phyloP scores from a whole-genome alignment of 1,140 invertebrate species.

The Aphelenchoides besseyi region DNA sequence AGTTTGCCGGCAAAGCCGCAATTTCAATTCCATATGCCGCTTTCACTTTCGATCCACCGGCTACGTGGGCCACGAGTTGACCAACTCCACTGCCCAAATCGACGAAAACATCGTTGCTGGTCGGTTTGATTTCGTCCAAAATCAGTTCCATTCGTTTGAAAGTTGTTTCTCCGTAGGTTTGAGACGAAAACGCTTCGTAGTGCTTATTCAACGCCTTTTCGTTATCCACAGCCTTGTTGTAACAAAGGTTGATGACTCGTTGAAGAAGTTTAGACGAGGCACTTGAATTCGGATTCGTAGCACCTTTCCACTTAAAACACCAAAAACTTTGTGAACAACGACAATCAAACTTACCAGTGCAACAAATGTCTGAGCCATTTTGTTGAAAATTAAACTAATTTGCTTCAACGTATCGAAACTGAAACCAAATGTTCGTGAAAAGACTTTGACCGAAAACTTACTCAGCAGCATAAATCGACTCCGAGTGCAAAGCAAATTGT shows the following conservation, averaged over 20 bases:
- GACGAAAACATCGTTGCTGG: slow-evolving; percentile 53
- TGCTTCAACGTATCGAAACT: slow-evolving; percentile 4
- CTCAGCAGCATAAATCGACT: neutral
- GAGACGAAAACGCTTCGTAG: slow-evolving; percentile 60
- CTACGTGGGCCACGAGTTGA: slow-evolving; percentile 55
- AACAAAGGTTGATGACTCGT: slow-evolving; percentile 37
- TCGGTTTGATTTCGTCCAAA: slow-evolving; percentile 49
- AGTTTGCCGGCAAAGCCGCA: slow-evolving; percentile 47
- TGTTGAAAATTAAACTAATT: neutral
- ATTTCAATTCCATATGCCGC: slow-evolving; percentile 57
- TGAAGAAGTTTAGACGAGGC: slow-evolving; percentile 37
- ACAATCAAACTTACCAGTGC: too few relatives aligned
- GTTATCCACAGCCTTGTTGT: slow-evolving; percentile 52
- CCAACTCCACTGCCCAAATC: slow-evolving; percentile 58
- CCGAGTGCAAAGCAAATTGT: neutral
- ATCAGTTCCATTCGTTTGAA: slow-evolving; percentile 54
- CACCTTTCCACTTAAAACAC: too few relatives aligned
- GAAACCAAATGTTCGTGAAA: neutral
- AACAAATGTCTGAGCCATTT: too few relatives aligned
- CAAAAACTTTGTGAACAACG: too few relatives aligned
- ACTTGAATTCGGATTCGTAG: neutral
- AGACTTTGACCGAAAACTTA: neutral
- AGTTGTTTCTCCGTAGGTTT: slow-evolving; percentile 59
- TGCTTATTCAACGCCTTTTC: slow-evolving; percentile 55
- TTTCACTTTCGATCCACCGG: slow-evolving; percentile 52